Percentiles rank a stretch among this genome's conserved stretches.
Evolutionary conservation across 2,888 invertebrate species (phyloP).

Genomic region (Erebia aethiops): DNA sequence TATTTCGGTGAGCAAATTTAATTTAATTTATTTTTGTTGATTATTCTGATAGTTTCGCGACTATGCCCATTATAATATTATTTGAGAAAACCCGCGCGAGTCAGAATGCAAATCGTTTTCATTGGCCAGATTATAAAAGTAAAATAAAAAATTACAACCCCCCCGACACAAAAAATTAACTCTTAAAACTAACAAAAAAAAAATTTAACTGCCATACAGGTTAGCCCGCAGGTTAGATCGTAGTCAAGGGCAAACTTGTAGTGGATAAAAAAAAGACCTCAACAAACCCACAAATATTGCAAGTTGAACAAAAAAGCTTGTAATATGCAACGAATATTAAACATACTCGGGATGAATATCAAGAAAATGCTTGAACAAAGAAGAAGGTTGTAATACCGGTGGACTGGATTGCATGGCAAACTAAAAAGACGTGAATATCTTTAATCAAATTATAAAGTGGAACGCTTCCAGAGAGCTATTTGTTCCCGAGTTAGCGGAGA

Average conservation of each 20-base stretch:
- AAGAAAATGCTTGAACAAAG: not conserved
- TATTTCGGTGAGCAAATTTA: conserved; percentile 10
- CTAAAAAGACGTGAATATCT: conserved; percentile 31
- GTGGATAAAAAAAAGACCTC: too few relatives aligned
- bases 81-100: not conserved
- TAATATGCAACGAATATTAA: not conserved
- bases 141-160: too few relatives aligned
- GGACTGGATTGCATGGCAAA: conserved; percentile 19
- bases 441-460: conserved; percentile 35
- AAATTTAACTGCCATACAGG: too few relatives aligned
- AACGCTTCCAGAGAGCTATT: conserved; percentile 34
- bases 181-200: too few relatives aligned
- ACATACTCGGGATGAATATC: not conserved
- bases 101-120: not conserved
- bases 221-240: too few relatives aligned
- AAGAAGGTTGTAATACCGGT: not conserved
- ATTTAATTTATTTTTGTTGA: conserved; percentile 5
- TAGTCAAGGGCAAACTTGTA: too few relatives aligned
- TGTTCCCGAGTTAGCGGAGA: conserved; percentile 34
- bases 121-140: not conserved
- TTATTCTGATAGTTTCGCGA: not conserved
- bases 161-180: too few relatives aligned
- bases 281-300: too few relatives aligned
- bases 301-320: too few relatives aligned
- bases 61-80: not conserved